Conservation (phyloP, 2,888 invertebrate species). For the Synergus itoensis region DNA sequence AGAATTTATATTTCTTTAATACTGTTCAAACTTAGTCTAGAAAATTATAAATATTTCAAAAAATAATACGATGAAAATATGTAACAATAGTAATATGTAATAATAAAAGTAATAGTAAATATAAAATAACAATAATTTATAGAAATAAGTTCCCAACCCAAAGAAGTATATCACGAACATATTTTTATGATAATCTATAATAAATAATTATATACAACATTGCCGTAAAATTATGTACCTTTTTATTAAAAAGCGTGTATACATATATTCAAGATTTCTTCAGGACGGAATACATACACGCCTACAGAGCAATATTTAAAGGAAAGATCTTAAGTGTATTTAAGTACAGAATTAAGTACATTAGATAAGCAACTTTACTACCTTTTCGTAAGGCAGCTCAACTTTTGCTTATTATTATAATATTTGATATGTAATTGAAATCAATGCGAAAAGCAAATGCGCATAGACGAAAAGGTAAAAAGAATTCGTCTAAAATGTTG, state of each 20-base stretch:
- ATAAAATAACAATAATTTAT: too few relatives aligned
- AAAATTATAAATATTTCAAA: too few relatives aligned
- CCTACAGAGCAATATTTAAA: background rate
- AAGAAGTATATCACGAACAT: too few relatives aligned
- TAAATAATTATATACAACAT: background rate
- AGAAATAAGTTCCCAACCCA: too few relatives aligned
- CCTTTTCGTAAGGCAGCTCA: constrained; percentile 1
- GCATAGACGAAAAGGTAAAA: constrained; percentile 1
- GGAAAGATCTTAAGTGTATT: constrained; percentile 24
- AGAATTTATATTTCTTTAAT: background rate
- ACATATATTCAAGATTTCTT: constrained; percentile 26
- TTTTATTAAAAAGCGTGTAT: constrained; percentile 35
- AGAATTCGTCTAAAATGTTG: constrained; percentile 11
- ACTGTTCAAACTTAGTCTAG: too few relatives aligned
- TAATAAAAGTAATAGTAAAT: too few relatives aligned
- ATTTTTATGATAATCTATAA: background rate
- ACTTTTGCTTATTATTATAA: constrained; percentile 1
- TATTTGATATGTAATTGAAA: constrained; percentile 6
- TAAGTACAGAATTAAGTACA: constrained; percentile 22
- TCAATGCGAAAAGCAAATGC: constrained; percentile 8
- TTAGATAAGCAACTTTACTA: background rate
- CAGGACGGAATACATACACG: constrained; percentile 38
- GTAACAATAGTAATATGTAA: too few relatives aligned
- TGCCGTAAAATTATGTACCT: constrained; percentile 2
- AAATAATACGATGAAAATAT: too few relatives aligned